Evolutionary conservation across 2,888 invertebrate species (phyloP).

Genomic region (Limnephilus auricula): DNA sequence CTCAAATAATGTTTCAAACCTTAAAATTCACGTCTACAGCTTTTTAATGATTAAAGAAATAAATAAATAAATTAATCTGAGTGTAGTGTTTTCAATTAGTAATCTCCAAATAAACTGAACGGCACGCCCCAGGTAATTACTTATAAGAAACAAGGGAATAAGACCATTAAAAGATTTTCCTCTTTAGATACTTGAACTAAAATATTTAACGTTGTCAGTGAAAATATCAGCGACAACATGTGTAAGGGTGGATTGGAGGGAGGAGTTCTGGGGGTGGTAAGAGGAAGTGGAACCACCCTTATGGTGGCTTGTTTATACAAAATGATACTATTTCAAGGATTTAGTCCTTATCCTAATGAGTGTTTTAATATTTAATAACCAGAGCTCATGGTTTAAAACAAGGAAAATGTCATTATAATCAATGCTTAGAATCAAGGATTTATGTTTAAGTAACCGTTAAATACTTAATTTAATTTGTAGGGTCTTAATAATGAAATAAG

Average conservation of each 20-base stretch:
- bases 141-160: background rate
- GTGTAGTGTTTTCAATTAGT: background rate
- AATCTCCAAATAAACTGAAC: background rate
- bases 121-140: background rate
- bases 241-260: background rate
- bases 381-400: background rate
- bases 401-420: background rate
- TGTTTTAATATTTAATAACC: background rate
- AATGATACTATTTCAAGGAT: background rate
- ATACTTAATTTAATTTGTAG: background rate
- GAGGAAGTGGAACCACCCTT: background rate
- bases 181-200: background rate
- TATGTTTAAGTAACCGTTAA: background rate
- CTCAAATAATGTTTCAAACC: background rate
- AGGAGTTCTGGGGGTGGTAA: background rate
- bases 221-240: background rate
- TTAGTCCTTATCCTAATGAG: background rate
- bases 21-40: background rate
- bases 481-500: no score
- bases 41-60: background rate
- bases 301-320: background rate
- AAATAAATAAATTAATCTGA: background rate
- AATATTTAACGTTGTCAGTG: background rate
- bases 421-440: background rate
- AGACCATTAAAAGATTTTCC: background rate